phyloP scores from a whole-genome alignment of 2,797 vertebrate species.

The Anisognathus igniventris region DNA sequence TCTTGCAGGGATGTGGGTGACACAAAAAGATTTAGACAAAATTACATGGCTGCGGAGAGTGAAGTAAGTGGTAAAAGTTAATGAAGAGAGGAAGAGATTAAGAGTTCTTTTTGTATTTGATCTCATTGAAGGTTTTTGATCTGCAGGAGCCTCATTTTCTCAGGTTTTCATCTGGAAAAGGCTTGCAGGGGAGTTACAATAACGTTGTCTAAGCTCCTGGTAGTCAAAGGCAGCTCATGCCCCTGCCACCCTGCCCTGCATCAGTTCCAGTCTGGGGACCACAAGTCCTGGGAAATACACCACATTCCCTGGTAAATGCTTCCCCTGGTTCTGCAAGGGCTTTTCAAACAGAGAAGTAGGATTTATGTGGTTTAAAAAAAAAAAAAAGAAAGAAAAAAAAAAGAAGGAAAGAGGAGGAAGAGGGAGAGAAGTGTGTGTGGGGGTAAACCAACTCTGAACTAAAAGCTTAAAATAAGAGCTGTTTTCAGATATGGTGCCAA shows the following conservation, averaged over 20 bases:
- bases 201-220: not conserved
- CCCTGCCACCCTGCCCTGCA: not conserved
- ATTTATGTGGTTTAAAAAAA: not conserved
- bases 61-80: not conserved
- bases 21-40: not conserved
- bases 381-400: not conserved
- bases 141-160: not conserved
- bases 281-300: not conserved
- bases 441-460: not conserved
- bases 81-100: not conserved
- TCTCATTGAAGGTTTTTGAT: not conserved
- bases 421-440: not conserved
- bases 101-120: not conserved
- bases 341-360: not conserved
- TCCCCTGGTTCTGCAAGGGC: not conserved
- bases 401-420: not conserved
- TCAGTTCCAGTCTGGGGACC: not conserved
- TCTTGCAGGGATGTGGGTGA: not conserved
- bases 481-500: slow-evolving; percentile 37
- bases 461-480: slow-evolving; percentile 42
- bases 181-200: not conserved
- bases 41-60: not conserved
- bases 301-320: not conserved
- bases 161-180: not conserved
- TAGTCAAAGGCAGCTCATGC: not conserved